phyloP scores from a whole-genome alignment of 1,140 invertebrate genomes.

The Rhyacophila brunnea region DNA sequence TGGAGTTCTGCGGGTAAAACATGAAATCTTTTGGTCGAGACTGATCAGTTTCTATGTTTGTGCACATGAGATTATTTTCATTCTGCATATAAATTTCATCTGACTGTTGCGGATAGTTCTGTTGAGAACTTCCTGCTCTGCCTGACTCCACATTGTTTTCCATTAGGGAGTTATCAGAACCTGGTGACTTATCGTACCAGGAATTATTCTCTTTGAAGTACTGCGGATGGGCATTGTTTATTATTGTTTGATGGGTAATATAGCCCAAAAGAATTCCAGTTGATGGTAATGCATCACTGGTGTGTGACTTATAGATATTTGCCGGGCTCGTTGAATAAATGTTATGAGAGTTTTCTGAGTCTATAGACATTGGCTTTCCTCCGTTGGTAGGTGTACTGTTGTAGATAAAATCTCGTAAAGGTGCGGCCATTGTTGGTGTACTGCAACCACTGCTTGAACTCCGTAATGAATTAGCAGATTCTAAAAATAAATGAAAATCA shows the following conservation, averaged over 20 bases:
- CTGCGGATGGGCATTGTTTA: conserved; percentile 2
- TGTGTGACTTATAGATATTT: conserved; percentile 37
- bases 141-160: not conserved
- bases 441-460: conserved; percentile 24
- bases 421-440: conserved; percentile 15
- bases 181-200: too few species aligned
- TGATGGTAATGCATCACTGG: conserved; percentile 23
- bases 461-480: conserved; percentile 25
- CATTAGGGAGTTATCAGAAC: too few species aligned
- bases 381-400: not conserved
- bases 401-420: conserved; percentile 14
- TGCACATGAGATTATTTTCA: too few species aligned
- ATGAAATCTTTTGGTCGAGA: too few species aligned
- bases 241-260: conserved; percentile 9
- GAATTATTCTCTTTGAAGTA: not conserved
- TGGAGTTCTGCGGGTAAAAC: not conserved
- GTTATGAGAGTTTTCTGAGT: not conserved
- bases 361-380: conserved; percentile 11
- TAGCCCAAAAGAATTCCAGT: conserved; percentile 25
- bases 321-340: not conserved
- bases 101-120: not conserved
- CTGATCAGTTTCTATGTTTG: too few species aligned
- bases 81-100: not conserved
- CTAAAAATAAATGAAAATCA: too few species aligned
- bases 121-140: not conserved